Evolutionary conservation across 2,113 vertebrate genomes (phyloP).

Genomic region (Martes martes): DNA sequence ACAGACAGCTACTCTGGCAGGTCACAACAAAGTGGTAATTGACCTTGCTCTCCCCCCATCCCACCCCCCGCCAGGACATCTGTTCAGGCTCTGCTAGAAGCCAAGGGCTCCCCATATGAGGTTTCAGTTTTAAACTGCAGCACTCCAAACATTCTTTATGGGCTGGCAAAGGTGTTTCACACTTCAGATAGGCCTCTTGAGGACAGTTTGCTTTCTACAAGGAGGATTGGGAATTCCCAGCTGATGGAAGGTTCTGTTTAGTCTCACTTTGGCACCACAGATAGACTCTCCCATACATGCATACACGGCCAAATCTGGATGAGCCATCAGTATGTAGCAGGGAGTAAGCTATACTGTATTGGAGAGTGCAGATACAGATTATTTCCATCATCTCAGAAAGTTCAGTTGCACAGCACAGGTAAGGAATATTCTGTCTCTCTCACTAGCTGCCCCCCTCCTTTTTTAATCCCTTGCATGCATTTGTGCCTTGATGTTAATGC

Average conservation of each 20-base stretch:
- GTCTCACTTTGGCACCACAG: not conserved
- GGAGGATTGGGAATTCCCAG: slow-evolving; percentile 31
- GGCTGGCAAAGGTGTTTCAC: slow-evolving; percentile 55
- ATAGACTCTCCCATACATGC: not conserved
- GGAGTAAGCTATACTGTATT: not conserved
- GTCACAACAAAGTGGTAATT: slow-evolving; percentile 49
- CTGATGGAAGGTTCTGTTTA: not conserved
- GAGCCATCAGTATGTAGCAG: not conserved
- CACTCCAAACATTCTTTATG: slow-evolving; percentile 26
- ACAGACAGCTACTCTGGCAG: slow-evolving; percentile 25
- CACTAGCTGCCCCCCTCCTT: not conserved
- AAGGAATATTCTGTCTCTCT: not conserved
- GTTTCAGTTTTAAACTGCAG: slow-evolving; percentile 38
- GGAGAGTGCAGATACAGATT: not conserved
- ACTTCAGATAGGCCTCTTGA: slow-evolving; percentile 33
- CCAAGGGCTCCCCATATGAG: not conserved
- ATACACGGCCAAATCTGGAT: not conserved
- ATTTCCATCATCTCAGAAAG: not conserved
- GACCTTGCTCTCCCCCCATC: not conserved
- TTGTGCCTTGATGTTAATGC: not conserved
- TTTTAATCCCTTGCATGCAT: not conserved
- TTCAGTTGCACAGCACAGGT: not conserved
- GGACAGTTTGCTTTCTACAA: slow-evolving; percentile 25
- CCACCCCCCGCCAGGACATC: not conserved
- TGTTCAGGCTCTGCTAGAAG: slow-evolving; percentile 1